Percentiles rank a stretch among this genome's conserved stretches.
phyloP scores from a whole-genome alignment of 2,797 vertebrate genomes.

The Streptopelia turtur region DNA sequence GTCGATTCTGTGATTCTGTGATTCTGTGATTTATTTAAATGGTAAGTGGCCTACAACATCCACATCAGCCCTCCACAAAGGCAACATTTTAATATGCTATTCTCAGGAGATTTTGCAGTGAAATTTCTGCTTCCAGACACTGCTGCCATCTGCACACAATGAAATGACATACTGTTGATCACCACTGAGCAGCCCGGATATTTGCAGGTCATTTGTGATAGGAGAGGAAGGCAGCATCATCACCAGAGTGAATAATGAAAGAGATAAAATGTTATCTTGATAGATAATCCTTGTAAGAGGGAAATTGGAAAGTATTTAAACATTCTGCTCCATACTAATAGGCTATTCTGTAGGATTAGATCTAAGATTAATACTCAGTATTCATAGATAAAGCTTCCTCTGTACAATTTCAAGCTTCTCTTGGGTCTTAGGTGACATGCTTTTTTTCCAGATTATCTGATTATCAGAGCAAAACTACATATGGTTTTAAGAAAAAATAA shows the following conservation, averaged over 20 bases:
- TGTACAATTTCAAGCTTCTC: neutral
- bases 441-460: neutral
- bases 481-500: neutral
- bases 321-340: slow-evolving; percentile 11
- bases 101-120: neutral
- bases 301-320: slow-evolving; percentile 45
- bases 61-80: neutral
- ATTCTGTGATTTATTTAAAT: slow-evolving; percentile 36
- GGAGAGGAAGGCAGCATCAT: slow-evolving; percentile 8
- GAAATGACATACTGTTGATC: neutral
- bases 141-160: neutral
- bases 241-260: slow-evolving; percentile 23
- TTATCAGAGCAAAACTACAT: neutral
- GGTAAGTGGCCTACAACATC: neutral
- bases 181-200: neutral
- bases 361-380: slow-evolving; percentile 25
- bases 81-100: neutral
- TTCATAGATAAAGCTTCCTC: slow-evolving; percentile 10
- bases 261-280: slow-evolving; percentile 44
- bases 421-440: neutral
- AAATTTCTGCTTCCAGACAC: slow-evolving; percentile 18
- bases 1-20: too few species aligned
- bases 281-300: slow-evolving; percentile 46
- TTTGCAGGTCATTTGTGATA: slow-evolving; percentile 12
- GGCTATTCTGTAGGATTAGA: slow-evolving; percentile 16